Evolutionary conservation across 2,888 invertebrate genomes (phyloP), one percentile per base, ranked within the genome.

Genomic region (Bellardia pandia): DNA sequence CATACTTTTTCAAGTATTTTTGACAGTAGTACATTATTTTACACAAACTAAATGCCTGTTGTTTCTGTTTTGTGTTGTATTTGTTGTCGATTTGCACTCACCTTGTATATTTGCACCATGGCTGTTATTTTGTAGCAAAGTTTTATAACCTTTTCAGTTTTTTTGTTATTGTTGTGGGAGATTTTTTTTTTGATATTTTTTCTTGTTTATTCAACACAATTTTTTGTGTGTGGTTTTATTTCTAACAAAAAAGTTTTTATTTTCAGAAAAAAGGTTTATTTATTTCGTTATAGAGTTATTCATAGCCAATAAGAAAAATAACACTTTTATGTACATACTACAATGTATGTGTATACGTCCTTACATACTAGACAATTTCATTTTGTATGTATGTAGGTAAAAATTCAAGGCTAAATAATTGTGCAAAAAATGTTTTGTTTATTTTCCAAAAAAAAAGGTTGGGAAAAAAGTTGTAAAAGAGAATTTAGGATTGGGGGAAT

Each of bases 401-500:
- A 13, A 45, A 72, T 85, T 85, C 80, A 85, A 81, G 85, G 85
- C 51, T 80, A 85, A 80, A 74, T 81, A 78, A 82, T 82, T 82
- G 68, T 75, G 60, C 68, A 78, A 75, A 86, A 78, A 82, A 78
- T 81, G 53, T 72, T 72, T 68, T 62, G 37, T 75, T 79, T 77
- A n/a, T 85, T 30, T 74, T 62, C 40, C 60, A 76, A 76, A 76
- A 8, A 33, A 51, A 51, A 23, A 30, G 30, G 23, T 23, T 23
- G 30, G 9, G 23, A 33, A 56, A 72, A 58, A 60, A 60, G 23
- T 14, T 37, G 14, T 53, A 30, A 45, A 74, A 60, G 48, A 37
- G 5, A 68, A 5, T 53, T 76, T 71, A 51, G 0, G 23, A 23
- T 23, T 23, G 13, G 14, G 16, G 33, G 23, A 79, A 37, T 80